These are phyloP conservation scores for Blastobasis lacticolella DNA, from an alignment of 2,888 invertebrate genomes.

Conservation along the genomic window DNA sequence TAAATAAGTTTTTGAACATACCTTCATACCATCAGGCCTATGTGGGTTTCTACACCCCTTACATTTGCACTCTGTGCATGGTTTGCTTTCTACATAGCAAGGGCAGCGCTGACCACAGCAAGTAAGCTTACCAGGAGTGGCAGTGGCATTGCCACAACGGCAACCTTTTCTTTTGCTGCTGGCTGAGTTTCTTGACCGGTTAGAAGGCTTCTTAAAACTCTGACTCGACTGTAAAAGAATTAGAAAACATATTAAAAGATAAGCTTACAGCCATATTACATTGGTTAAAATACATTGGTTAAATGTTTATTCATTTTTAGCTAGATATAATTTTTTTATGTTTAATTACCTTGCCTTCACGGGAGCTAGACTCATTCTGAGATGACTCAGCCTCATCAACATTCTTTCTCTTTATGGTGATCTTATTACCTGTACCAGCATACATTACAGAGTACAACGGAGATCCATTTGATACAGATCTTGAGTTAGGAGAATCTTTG, in stretches of 20 bases:
- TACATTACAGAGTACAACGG: conserved; percentile 84
- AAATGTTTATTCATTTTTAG: not conserved
- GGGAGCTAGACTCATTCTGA: conserved; percentile 47
- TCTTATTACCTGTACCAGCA: conserved; percentile 86
- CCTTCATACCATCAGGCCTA: conserved; percentile 86
- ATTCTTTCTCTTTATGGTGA: conserved; percentile 86
- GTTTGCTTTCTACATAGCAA: conserved; percentile 92
- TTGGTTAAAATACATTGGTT: not conserved
- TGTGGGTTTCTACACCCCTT: conserved; percentile 95
- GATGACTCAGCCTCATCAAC: conserved; percentile 70
- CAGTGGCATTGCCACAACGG: conserved; percentile 92
- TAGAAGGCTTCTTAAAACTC: conserved; percentile 67
- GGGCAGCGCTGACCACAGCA: conserved; percentile 96
- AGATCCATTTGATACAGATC: conserved; percentile 56
- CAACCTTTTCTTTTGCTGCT: conserved; percentile 82
- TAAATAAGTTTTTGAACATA: conserved; percentile 28
- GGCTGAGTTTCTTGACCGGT: conserved; percentile 55
- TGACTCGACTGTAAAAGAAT: conserved; percentile 54
- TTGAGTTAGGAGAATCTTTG: conserved; percentile 55
- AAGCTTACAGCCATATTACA: conserved; percentile 24
- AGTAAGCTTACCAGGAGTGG: conserved; percentile 90
- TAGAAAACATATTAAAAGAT: conserved; percentile 28
- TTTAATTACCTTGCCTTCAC: conserved; percentile 60
- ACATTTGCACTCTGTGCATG: conserved; percentile 93
- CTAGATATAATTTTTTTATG: too few relatives aligned